Conservation (phyloP, 1,140 invertebrate genomes). For the Aphidius ervi region DNA sequence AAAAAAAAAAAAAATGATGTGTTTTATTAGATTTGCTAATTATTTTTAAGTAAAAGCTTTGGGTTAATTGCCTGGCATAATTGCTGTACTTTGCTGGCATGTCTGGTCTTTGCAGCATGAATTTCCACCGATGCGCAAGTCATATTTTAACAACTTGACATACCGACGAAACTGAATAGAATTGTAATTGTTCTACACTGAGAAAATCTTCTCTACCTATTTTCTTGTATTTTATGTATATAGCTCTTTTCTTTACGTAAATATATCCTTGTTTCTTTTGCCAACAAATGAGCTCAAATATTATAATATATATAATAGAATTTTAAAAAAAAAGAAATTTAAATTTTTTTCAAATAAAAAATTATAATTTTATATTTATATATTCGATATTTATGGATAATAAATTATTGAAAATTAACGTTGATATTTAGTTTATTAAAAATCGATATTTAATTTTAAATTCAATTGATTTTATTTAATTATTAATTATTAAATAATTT, state of each 20-base stretch:
- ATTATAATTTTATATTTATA: neutral
- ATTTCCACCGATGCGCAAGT: conserved; percentile 12
- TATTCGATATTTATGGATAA: too few relatives aligned
- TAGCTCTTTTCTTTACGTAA: neutral
- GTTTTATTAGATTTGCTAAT: too few relatives aligned
- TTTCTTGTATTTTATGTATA: neutral
- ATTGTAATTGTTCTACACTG: conserved; percentile 18
- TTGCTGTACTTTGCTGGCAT: neutral
- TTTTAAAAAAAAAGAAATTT: too few relatives aligned
- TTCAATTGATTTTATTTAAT: neutral
- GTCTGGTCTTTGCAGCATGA: neutral
- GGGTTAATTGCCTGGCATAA: conserved; percentile 12
- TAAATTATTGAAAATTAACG: too few relatives aligned
- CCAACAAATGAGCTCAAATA: too few relatives aligned
- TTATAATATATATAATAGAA: too few relatives aligned
- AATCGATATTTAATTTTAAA: neutral
- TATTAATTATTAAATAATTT: neutral
- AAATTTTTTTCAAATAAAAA: neutral
- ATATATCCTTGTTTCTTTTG: neutral
- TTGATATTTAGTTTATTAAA: too few relatives aligned
- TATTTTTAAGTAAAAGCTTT: neutral
- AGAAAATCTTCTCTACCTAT: conserved; percentile 15
- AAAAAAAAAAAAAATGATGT: too few relatives aligned
- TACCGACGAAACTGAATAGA: conserved; percentile 21
- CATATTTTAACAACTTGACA: conserved; percentile 17